A percentile compares a stretch with the other conserved stretches of the same genome.
Conservation (phyloP, 1,140 invertebrate genomes). For the Bombyx mori region DNA sequence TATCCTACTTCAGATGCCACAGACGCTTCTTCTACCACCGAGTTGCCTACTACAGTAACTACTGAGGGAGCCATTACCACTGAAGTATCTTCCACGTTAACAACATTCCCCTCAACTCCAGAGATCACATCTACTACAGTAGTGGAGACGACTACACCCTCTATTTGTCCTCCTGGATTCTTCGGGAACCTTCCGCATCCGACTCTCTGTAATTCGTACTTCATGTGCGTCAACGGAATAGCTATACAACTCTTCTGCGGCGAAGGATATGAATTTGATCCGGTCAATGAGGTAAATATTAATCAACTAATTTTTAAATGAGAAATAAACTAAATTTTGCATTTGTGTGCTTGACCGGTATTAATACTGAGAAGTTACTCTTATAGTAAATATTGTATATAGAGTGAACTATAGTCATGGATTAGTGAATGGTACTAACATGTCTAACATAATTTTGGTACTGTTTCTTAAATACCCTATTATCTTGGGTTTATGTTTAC, state of each 20-base stretch:
- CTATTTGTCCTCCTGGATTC: conserved; percentile 6
- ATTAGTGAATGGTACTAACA: too few species aligned
- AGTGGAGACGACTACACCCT: not conserved
- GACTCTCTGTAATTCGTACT: conserved; percentile 16
- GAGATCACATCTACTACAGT: not conserved
- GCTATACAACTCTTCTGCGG: conserved; percentile 15
- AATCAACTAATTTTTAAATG: too few species aligned
- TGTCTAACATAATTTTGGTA: too few species aligned
- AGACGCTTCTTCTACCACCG: conserved; percentile 1
- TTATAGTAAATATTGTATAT: too few species aligned
- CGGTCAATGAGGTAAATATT: conserved; percentile 9
- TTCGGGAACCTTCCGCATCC: conserved; percentile 18
- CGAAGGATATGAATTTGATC: conserved; percentile 11
- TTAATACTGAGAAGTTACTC: too few species aligned
- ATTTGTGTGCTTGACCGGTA: too few species aligned
- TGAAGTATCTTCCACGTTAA: not conserved
- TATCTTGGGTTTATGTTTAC: too few species aligned
- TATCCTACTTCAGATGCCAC: not conserved
- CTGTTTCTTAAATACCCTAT: too few species aligned
- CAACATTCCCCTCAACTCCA: not conserved
- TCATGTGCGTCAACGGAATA: conserved; percentile 10
- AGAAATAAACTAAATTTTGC: not conserved
- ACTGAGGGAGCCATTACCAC: not conserved
- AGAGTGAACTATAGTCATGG: too few species aligned
- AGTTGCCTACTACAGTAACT: conserved; percentile 1